These are phyloP conservation scores for Drosophila ochracea DNA, from an alignment of 2,888 invertebrate genomes.

Conservation along the genomic window DNA sequence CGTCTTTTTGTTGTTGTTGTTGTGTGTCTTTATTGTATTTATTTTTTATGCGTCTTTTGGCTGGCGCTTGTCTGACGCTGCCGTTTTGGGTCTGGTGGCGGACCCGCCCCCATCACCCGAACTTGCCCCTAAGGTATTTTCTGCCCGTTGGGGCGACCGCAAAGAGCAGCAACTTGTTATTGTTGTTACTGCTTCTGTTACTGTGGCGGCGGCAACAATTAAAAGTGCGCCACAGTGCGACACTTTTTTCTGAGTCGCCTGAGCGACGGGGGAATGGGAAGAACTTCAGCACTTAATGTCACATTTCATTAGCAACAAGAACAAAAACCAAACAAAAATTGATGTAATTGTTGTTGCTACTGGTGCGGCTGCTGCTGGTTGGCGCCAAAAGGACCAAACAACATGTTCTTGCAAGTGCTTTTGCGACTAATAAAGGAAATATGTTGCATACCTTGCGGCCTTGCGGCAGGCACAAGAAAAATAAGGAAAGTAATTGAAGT, in stretches of 20 bases:
- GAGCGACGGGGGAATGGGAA: conserved; percentile 25
- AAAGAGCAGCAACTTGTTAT: conserved; percentile 45
- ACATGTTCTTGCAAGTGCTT: conserved; percentile 27
- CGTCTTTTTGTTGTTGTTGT: conserved; percentile 7
- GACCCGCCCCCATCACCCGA: neutral
- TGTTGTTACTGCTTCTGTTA: conserved; percentile 17
- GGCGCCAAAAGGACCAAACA: conserved; percentile 9
- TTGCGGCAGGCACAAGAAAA: conserved; percentile 1
- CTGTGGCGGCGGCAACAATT: conserved; percentile 64
- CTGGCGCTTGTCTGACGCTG: conserved; percentile 64
- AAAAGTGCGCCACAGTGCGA: conserved; percentile 71
- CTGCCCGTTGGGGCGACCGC: conserved; percentile 40
- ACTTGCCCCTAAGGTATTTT: conserved; percentile 21
- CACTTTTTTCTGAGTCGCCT: conserved; percentile 45
- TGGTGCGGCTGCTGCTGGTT: neutral
- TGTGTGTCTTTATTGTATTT: conserved; percentile 41
- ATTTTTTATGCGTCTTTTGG: conserved; percentile 75
- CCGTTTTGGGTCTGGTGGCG: neutral
- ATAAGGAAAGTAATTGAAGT: neutral
- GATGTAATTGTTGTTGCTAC: conserved; percentile 15
- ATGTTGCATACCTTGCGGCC: conserved; percentile 60
- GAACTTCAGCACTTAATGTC: conserved; percentile 73
- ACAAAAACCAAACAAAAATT: conserved; percentile 15
- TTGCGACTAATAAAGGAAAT: conserved; percentile 67
- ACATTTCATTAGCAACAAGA: conserved; percentile 67